Conservation (phyloP, 1,140 invertebrate species). For the Galendromus occidentalis region DNA sequence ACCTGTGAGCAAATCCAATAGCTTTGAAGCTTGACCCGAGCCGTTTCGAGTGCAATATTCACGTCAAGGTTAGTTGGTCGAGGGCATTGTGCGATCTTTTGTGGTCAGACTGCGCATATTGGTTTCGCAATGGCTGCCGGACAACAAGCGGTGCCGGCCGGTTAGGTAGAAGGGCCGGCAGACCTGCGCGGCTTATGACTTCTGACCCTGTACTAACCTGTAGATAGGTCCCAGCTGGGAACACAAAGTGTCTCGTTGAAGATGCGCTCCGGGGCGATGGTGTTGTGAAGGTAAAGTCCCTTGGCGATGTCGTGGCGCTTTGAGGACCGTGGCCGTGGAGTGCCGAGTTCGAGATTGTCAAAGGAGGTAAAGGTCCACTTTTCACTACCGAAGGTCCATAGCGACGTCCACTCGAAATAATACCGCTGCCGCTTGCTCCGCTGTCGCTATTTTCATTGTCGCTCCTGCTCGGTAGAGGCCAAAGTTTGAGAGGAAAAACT, state of each 20-base stretch:
- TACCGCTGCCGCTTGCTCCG: background rate
- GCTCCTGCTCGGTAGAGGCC: no score
- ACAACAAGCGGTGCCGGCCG: no score
- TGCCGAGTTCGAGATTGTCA: background rate
- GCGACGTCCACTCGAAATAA: background rate
- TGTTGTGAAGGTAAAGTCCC: background rate
- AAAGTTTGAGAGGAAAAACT: no score
- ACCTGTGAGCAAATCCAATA: background rate
- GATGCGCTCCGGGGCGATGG: slow-evolving; percentile 8
- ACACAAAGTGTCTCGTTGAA: background rate
- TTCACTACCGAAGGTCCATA: slow-evolving; percentile 6
- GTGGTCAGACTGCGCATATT: no score
- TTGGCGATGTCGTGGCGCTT: background rate
- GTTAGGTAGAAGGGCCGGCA: no score
- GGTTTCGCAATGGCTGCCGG: no score
- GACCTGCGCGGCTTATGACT: no score
- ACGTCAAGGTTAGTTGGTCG: no score
- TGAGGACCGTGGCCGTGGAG: background rate
- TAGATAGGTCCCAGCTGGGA: slow-evolving; percentile 9
- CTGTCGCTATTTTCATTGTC: background rate
- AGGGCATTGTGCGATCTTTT: no score
- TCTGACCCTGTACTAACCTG: background rate
- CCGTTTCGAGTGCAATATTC: no score
- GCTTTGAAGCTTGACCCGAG: no score
- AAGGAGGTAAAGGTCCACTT: background rate